Evolutionary conservation across 2,797 vertebrate genomes (phyloP).

Genomic region (Mormyrus proboscirostris): DNA sequence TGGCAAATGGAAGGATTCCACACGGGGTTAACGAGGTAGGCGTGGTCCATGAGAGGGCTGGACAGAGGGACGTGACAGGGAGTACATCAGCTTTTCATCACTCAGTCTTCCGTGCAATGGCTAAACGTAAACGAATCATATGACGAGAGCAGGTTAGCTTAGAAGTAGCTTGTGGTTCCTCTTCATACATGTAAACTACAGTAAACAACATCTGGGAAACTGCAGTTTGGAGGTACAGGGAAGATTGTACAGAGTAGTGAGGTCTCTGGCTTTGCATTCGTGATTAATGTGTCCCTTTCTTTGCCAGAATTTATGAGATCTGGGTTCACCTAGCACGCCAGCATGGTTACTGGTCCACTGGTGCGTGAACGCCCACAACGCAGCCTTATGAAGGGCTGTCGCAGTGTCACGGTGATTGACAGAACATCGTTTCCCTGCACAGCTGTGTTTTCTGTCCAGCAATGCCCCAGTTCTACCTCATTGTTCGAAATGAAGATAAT

Average conservation of each 20-base stretch:
- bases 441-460: not conserved
- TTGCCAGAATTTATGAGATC: not conserved
- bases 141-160: not conserved
- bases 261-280: not conserved
- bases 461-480: not conserved
- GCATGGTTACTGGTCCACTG: not conserved
- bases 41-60: no score
- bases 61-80: no score
- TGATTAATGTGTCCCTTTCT: not conserved
- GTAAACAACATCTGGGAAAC: not conserved
- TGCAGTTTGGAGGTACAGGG: not conserved
- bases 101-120: not conserved
- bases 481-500: not conserved
- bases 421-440: not conserved
- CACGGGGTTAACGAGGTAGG: no score
- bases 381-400: not conserved
- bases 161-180: not conserved
- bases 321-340: not conserved
- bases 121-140: not conserved
- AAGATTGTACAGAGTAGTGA: not conserved
- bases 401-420: not conserved
- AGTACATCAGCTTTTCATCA: not conserved
- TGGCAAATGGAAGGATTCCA: no score
- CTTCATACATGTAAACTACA: not conserved
- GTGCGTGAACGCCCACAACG: not conserved